Percentiles rank a stretch among this genome's conserved stretches.
phyloP scores from a whole-genome alignment of 2,888 invertebrate species.

The Furcula furcula region DNA sequence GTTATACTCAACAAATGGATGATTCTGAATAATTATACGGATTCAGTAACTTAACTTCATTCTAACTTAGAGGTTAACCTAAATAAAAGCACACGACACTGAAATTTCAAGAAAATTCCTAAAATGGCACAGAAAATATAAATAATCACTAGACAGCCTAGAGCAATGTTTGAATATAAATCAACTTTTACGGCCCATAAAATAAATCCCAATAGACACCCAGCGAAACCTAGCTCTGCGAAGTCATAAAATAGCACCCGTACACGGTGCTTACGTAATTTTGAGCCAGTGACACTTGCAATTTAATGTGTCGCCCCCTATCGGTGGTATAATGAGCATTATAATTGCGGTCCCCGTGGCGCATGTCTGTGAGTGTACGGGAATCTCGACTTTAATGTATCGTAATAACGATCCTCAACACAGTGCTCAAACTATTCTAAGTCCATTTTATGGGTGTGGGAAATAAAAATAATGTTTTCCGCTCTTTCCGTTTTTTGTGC shows the following conservation, averaged over 20 bases:
- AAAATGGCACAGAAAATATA: too few relatives aligned
- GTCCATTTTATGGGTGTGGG: neutral
- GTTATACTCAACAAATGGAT: too few relatives aligned
- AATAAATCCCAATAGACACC: neutral
- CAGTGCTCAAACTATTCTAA: neutral
- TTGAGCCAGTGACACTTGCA: constrained; percentile 41
- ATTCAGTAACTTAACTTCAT: too few relatives aligned
- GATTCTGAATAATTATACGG: too few relatives aligned
- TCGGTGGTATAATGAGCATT: constrained; percentile 47
- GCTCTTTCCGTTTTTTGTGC: neutral
- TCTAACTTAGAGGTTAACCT: too few relatives aligned
- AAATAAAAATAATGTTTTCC: constrained; percentile 1
- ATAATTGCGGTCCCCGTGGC: constrained; percentile 51
- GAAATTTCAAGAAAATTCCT: too few relatives aligned
- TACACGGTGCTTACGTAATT: constrained; percentile 31
- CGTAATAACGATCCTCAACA: constrained; percentile 8
- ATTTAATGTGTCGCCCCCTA: constrained; percentile 38
- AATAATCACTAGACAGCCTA: neutral
- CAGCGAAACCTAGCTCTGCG: constrained; percentile 2
- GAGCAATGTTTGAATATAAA: neutral
- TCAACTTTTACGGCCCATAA: neutral
- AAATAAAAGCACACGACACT: too few relatives aligned
- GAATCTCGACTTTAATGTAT: constrained; percentile 30
- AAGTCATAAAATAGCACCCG: constrained; percentile 24
- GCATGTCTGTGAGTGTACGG: constrained; percentile 34